Conservation (phyloP, 2,113 vertebrate genomes). For the Grus americana region DNA sequence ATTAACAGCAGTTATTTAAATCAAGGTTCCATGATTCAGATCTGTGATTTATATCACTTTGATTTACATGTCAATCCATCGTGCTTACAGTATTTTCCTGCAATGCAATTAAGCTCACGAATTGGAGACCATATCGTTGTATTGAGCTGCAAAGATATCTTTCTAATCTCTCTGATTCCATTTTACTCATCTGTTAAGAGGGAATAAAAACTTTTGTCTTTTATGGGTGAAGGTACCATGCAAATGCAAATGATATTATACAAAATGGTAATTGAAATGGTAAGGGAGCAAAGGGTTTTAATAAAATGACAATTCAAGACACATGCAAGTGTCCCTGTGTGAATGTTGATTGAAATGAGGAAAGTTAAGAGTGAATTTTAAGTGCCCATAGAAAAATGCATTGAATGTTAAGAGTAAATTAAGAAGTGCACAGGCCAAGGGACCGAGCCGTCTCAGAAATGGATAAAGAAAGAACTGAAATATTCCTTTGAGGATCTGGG, state of each 20-base stretch:
- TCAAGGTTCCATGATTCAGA: neutral
- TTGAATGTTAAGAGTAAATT: conserved; percentile 37
- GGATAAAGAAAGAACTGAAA: conserved; percentile 39
- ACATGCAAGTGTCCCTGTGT: neutral
- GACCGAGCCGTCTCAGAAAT: neutral
- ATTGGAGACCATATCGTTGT: neutral
- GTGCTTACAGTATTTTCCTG: neutral
- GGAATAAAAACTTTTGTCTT: conserved; percentile 44
- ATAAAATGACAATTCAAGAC: conserved; percentile 46
- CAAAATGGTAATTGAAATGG: conserved; percentile 32
- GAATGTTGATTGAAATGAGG: conserved; percentile 29
- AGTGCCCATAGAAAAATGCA: conserved; percentile 8
- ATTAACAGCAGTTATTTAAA: conserved; percentile 20
- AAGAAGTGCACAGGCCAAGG: conserved; percentile 1
- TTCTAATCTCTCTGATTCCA: conserved; percentile 7
- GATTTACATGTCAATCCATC: conserved; percentile 10
- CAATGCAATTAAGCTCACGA: neutral
- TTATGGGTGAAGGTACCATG: conserved; percentile 30
- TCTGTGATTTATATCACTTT: conserved; percentile 23
- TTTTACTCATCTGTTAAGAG: conserved; percentile 37
- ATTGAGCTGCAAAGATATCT: neutral
- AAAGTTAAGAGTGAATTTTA: conserved; percentile 53
- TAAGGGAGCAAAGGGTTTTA: conserved; percentile 39
- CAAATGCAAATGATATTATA: conserved; percentile 53
- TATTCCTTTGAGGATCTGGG: conserved; percentile 41